These are phyloP conservation scores for Plagiodera versicolora DNA, from an alignment of 2,888 invertebrate species.

Conservation along the genomic window DNA sequence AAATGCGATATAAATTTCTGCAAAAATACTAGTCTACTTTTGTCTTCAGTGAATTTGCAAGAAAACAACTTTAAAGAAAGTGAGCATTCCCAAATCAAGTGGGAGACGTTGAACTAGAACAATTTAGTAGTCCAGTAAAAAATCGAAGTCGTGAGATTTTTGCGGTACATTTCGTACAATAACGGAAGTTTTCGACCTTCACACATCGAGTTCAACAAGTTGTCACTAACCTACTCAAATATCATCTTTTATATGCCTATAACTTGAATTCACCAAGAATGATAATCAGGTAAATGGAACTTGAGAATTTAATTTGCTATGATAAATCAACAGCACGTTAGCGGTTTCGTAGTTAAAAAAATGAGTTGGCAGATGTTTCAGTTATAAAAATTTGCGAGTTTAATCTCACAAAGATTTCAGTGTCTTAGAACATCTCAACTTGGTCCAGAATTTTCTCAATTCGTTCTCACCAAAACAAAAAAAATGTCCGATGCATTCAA, in stretches of 20 bases:
- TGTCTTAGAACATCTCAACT: too few relatives aligned
- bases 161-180: neutral
- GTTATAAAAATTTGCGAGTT: too few relatives aligned
- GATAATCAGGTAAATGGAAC: too few relatives aligned
- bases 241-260: neutral
- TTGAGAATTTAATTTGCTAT: too few relatives aligned
- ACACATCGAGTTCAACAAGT: neutral
- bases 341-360: too few relatives aligned
- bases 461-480: too few relatives aligned
- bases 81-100: neutral
- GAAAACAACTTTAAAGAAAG: neutral
- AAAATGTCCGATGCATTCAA: too few relatives aligned
- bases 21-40: neutral
- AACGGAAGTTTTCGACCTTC: neutral
- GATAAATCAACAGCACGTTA: too few relatives aligned
- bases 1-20: neutral
- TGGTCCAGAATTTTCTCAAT: too few relatives aligned
- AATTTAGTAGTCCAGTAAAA: slow-evolving; percentile 1
- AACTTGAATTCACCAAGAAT: too few relatives aligned
- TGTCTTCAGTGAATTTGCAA: neutral
- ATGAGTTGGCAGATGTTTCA: too few relatives aligned
- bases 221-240: neutral
- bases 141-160: neutral
- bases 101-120: neutral
- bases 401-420: too few relatives aligned